Percentiles rank a stretch among this genome's conserved stretches.
phyloP scores from a whole-genome alignment of 2,797 vertebrate species.

The Poecilia wingei region DNA sequence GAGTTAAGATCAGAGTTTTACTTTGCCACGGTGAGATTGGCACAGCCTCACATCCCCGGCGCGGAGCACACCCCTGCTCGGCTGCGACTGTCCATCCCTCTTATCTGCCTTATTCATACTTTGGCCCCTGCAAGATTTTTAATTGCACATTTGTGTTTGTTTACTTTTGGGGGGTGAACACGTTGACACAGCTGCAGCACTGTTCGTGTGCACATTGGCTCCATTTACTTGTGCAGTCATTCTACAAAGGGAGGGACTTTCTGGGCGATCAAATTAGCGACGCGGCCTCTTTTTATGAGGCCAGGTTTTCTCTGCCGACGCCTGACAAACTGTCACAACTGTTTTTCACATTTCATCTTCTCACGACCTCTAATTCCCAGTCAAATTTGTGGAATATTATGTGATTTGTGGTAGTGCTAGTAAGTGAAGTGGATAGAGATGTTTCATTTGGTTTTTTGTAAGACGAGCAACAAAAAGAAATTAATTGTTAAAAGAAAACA shows the following conservation, averaged over 20 bases:
- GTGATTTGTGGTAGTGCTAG: background rate
- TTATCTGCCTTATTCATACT: constrained; percentile 58
- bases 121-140: constrained; percentile 36
- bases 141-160: constrained; percentile 54
- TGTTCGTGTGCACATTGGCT: constrained; percentile 33
- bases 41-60: constrained; percentile 30
- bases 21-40: constrained; percentile 23
- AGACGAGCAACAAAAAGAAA: background rate
- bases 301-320: constrained; percentile 4
- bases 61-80: constrained; percentile 13
- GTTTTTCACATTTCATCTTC: background rate
- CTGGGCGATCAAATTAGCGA: constrained; percentile 32
- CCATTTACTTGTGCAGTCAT: constrained; percentile 31
- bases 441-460: background rate
- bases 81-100: constrained; percentile 34
- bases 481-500: background rate
- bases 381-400: background rate
- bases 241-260: constrained; percentile 32
- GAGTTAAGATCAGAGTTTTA: constrained; percentile 70
- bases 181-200: constrained; percentile 34
- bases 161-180: constrained; percentile 46
- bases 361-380: background rate
- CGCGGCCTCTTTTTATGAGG: constrained; percentile 31
- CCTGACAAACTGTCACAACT: background rate
- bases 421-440: background rate